Evolutionary conservation across 2,113 vertebrate genomes (phyloP), one percentile per base, ranked within the genome.

Genomic region (Eulemur macaco): DNA sequence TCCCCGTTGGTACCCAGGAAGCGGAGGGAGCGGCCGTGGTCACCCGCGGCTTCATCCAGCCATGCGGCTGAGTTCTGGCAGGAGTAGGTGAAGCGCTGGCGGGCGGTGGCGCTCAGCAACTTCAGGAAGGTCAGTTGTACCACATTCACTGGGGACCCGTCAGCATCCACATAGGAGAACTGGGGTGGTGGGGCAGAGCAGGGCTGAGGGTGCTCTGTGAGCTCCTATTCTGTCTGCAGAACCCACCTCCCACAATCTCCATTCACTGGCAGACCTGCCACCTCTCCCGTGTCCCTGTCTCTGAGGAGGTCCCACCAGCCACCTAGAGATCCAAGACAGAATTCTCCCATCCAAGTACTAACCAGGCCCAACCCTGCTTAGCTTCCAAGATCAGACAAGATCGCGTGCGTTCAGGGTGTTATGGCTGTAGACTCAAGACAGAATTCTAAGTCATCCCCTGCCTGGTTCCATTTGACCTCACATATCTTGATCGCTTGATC

Each of bases 101-200:
- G 98, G 66, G 99, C 99, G 0, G 98, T 93, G 87, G 99, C 99
- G 0, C 99, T 99, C 93, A 99, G 98, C 77, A 99, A 96, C 56
- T 99, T 99, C 81, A 99, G 98, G 98, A 99, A 99, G 93, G 99
- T 99, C 97, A 99, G 95, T 94, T 99, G 99, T 0, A 99, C 99
- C 76, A 99, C 98, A 1, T 98, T 98, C 7, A 99, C 98, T 0
- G 99, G 98, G 34, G 98, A 98, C 45, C 99, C 99, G 0, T 99
- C 99, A 0, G 98, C 98, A 31, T 99, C 99, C 80, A 97, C 98
- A 58, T 99, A 99, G 90, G 98, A 99, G 97, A 99, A 99, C 99
- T 99, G 77, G 5, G 15, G 56, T 29, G 9, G 9, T 2, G 27
- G 15, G 27, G 3, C 56, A 54, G 11, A 37, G 63, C 9, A 29